Conservation (phyloP, 2,797 vertebrate genomes). For the Aphelocoma californica region DNA sequence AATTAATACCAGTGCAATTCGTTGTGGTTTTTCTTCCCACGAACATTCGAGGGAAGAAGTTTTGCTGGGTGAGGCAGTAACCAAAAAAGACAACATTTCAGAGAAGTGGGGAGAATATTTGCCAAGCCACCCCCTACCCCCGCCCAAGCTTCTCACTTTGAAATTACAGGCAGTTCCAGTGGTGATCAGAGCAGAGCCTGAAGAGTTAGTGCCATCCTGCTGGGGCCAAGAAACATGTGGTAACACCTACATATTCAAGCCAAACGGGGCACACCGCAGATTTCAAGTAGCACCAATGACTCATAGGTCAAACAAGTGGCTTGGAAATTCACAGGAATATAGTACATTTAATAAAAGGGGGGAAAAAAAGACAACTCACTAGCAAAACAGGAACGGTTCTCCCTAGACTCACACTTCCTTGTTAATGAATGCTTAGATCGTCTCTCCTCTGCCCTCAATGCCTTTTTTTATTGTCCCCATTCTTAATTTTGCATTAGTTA, state of each 20-base stretch:
- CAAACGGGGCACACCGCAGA: neutral
- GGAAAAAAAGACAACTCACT: neutral
- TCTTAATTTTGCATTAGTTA: constrained; percentile 37
- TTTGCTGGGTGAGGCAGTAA: neutral
- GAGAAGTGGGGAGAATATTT: neutral
- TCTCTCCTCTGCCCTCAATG: neutral
- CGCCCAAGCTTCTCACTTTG: neutral
- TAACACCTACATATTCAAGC: neutral
- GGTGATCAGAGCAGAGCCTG: neutral
- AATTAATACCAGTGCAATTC: constrained; percentile 1
- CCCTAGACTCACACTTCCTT: neutral
- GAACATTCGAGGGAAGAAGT: neutral
- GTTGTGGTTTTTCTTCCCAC: neutral
- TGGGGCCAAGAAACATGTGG: neutral
- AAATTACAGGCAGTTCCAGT: neutral
- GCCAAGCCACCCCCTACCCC: neutral
- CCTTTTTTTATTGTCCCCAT: neutral
- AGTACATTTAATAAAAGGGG: neutral
- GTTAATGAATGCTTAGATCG: neutral
- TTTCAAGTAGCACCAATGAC: neutral
- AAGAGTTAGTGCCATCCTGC: neutral
- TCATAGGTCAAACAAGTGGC: neutral
- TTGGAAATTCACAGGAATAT: constrained; percentile 31
- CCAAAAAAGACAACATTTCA: neutral
- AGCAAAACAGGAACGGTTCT: neutral